Base-by-base conservation (phyloP, 1,140 invertebrate species). In the Hylaeus anthracinus region DNA sequence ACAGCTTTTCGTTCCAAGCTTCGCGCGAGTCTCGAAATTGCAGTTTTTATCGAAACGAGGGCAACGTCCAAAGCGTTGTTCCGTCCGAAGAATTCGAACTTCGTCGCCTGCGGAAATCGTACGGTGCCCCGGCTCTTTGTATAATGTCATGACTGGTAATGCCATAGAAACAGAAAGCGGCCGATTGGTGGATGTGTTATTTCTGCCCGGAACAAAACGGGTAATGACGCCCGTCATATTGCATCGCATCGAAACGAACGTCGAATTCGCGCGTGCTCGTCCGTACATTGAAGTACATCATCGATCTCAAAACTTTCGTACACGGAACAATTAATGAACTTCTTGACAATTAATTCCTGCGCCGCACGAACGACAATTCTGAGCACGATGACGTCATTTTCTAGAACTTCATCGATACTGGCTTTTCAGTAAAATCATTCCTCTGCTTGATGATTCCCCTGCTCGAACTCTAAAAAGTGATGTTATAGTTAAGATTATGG, bases 211-310 rank as follows among this genome's bases (percentile, higher is more conserved):
- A 58, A 51, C 6, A 14, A 14, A 26, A 26, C 26, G 26, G 8
- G 51, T 73, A 79, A 79, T 79, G 48, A 37, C 41, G n/a, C 14
- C 41, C 69, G n/a, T 79, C 77, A 58, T 41, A 58, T 48, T 48
- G 51, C 65, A 43, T 41, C 12, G 26, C 26, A 26, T 26, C 26
- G 26, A 26, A 26, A 26, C 26, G 26, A 51, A 51, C 51, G 45
- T 58, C 45, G 8, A 8, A 48, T 48, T 48, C 45, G 45, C 8
- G 45, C 8, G 45, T 8, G 8, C 2, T 48, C 26, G 26, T 26
- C 26, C 26, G 26, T 26, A 26, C 26, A 26, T 26, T 26, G 26
- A 26, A 26, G 0, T 26, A 26, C 26, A 26, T 26, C 26, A 26
- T 26, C 26, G 26, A 26, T 26, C 26, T 26, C 26, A 26, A 26